Evolutionary conservation across 2,797 vertebrate genomes (phyloP), one percentile per base, ranked within the genome.

Genomic region (Kryptopterus vitreolus): DNA sequence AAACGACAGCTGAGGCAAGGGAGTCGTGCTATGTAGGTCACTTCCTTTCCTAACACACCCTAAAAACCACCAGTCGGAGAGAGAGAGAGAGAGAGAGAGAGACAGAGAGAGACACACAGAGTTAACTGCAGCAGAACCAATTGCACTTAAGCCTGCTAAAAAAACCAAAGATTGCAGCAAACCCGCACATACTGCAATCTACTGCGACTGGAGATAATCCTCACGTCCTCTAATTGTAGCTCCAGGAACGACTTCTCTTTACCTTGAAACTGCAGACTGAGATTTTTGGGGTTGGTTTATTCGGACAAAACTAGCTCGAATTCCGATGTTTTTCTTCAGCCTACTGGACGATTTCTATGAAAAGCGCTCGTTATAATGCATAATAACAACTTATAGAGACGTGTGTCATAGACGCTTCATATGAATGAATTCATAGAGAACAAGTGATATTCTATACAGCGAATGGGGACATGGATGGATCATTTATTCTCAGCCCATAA

Each of bases 1-100:
- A 90, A 92, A 90, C 87, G 90, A 90, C 91, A 92, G 91, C 87
- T 77, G 87, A 89, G 88, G 87, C 87, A 82, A 91, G 86, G 86
- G 90, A 90, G 83, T 86, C 73, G 82, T 81, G 83, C 85, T 92
- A 92, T 90, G 88, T 91, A 91, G 90, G 91, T 92, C 91, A 90
- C 87, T 91, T 89, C 88, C 88, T 87, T 83, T 86, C 70, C 79
- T 83, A 79, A 82, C 79, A 83, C 70, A n/a, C 79, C 65, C 79
- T 50, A 48, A 77, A 84, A 70, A 29, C 87, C 82, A 66, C 76
- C 33, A 84, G 62, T 78, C 74, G 81, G 65, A 80, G 52, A 57
- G 63, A 77, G 78, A 72, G 58, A 83, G 71, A 84, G 70, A 76
- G 43, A 52, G 74, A 70, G 52, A 73, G 70, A 74, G 76, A 78